Evolutionary conservation across 2,888 invertebrate genomes (phyloP).

Genomic region (Helicoverpa assulta): DNA sequence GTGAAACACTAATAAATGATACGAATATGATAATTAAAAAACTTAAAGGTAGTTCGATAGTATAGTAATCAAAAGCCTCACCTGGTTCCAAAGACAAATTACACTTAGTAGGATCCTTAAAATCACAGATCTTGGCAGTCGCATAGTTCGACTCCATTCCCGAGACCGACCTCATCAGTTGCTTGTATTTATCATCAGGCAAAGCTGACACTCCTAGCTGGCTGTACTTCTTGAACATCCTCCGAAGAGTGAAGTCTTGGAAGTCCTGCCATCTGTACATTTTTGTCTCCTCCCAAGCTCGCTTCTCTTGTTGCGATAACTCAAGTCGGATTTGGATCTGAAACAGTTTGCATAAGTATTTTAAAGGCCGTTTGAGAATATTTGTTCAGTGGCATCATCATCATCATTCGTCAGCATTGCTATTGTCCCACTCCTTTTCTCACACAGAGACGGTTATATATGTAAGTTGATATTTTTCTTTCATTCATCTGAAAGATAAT

Average conservation of each 20-base stretch:
- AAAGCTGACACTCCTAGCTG: conserved; percentile 93
- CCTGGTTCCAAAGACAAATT: conserved; percentile 94
- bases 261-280: conserved; percentile 94
- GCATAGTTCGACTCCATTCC: conserved; percentile 95
- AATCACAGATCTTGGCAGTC: conserved; percentile 94
- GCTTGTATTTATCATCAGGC: conserved; percentile 92
- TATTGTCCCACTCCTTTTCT: no score
- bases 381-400: background rate
- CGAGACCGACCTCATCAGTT: conserved; percentile 91
- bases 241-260: conserved; percentile 91
- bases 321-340: conserved; percentile 84
- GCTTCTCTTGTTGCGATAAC: conserved; percentile 89
- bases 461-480: no score
- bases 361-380: background rate
- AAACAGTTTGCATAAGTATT: conserved; percentile 41
- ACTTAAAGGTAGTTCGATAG: background rate
- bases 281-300: conserved; percentile 92
- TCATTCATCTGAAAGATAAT: no score
- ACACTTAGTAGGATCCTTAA: conserved; percentile 91
- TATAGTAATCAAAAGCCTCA: conserved; percentile 66
- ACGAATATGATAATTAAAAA: no score
- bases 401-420: no score
- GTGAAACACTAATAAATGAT: no score
- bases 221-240: conserved; percentile 94
- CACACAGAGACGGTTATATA: no score